Evolutionary conservation across 2,113 vertebrate genomes (phyloP), one percentile per base, ranked within the genome.

Genomic region (Oreochromis tanganicae): DNA sequence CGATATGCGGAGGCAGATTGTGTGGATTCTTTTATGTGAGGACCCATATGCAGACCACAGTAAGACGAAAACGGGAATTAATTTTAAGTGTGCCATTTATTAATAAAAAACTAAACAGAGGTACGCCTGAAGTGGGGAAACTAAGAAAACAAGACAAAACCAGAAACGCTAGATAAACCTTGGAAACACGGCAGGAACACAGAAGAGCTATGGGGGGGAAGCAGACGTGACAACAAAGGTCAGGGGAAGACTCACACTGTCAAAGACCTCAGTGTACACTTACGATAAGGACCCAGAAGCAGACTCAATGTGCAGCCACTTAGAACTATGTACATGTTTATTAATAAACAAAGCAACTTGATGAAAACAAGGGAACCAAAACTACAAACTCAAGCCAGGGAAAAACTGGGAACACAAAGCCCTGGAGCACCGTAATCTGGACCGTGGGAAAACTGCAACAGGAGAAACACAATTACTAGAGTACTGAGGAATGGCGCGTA

Each of bases 311-410:
- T 61, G 57, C 57, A 34, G 57, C 57, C 16, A 61, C 29, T 61
- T 29, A 61, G 29, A 61, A 61, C 57, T 61, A 61, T 34, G 0
- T 1, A 61, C 29, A 34, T 29, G 29, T 61, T 61, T 61, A 61
- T 34, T 61, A 61, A 61, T 34, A 61, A 61, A 61, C 57, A 61
- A 61, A 61, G 57, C 57, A 61, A 61, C 29, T 34, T 61, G 57
- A 19, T 61, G 29, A 61, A 61, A 61, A 61, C 57, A 61, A 34
- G 29, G 57, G 29, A 61, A 34, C 29, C 57, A 34, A 61, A 61
- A 0, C 57, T 61, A 61, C 29, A 34, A 61, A 61, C 16, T 61
- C 29, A 19, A 61, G 57, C 57, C 29, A 19, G 29, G 16, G 16
- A 61, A 61, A 34, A 61, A 34, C 57, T 61, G 3, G 57, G 57